Evolutionary conservation across 2,797 vertebrate genomes (phyloP), one percentile per base, ranked within the genome.

Genomic region (Euthynnus affinis): DNA sequence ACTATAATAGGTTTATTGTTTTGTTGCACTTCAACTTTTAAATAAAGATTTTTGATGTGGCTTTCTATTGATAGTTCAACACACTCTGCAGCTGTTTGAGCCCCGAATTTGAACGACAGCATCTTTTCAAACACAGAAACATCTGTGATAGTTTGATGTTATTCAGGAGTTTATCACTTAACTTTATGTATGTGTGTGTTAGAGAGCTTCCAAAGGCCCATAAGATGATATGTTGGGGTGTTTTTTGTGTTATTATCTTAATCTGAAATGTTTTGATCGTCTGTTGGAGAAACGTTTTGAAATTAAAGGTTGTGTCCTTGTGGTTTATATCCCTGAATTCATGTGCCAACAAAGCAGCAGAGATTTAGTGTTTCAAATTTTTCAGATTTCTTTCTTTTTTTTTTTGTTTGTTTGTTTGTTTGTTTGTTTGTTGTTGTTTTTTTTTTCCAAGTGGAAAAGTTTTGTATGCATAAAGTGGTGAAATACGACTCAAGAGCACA

Each of bases 281-380:
- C 7, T 22, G n/a, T 27, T n/a, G 0, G 13, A 34, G 51, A 49
- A 37, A 29, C 20, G 1, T 23, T 62, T 27, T 7, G 2, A 27
- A 81, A 46, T 57, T 23, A 65, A 73, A 80, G 64, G 78, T n/a
- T n/a, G n/a, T 8, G 15, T 17, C n/a, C 40, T 27, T 75, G 57
- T 51, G 69, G 56, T 86, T 83, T 58, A 72, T 71, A 75, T 93
- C 88, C 90, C 90, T 93, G 92, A 88, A 91, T 80, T 88, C 87
- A 86, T 73, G 82, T 85, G 84, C 82, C 84, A 77, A 53, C 71
- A 76, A 67, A 89, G 81, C 88, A 87, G 84, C 79, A 74, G 70
- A 85, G 69, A 84, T 85, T 89, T 85, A 80, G 75, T 75, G 82
- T 88, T 86, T 91, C 76, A 77, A 64, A 79, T 59, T 67, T 67